These are phyloP conservation scores for Listronotus bonariensis DNA, from an alignment of 1,140 invertebrate species.

Conservation along the genomic window DNA sequence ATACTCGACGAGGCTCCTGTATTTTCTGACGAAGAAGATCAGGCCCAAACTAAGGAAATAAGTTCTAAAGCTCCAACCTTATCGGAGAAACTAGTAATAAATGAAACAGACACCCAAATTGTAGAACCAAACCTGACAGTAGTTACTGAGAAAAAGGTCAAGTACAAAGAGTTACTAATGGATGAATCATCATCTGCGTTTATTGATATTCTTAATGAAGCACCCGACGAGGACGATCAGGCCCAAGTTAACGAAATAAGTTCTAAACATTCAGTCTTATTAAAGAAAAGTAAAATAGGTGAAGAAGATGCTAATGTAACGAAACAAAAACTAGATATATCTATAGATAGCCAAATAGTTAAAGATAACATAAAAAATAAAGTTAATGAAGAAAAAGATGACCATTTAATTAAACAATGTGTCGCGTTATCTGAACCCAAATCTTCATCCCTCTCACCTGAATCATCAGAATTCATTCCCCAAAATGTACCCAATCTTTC, in stretches of 20 bases:
- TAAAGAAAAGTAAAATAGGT: too few species aligned
- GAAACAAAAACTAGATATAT: too few species aligned
- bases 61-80: neutral
- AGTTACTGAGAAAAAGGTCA: conserved; percentile 3
- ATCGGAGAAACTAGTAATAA: too few species aligned
- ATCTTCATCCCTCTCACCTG: conserved; percentile 22
- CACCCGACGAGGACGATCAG: conserved; percentile 52
- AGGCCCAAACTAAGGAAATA: neutral
- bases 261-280: neutral
- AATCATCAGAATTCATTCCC: conserved; percentile 28
- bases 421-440: neutral
- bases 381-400: neutral
- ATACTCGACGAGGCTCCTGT: conserved; percentile 51
- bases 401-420: neutral
- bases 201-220: conserved; percentile 61
- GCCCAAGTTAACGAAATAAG: too few species aligned
- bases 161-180: conserved; percentile 57
- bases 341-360: too few species aligned
- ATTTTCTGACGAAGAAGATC: conserved; percentile 13
- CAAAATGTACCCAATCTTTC: conserved; percentile 1
- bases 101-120: too few species aligned
- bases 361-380: neutral
- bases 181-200: conserved; percentile 59
- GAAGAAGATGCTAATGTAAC: too few species aligned
- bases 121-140: neutral